phyloP scores from a whole-genome alignment of 2,888 invertebrate genomes.

The Standfussiana lucernea region DNA sequence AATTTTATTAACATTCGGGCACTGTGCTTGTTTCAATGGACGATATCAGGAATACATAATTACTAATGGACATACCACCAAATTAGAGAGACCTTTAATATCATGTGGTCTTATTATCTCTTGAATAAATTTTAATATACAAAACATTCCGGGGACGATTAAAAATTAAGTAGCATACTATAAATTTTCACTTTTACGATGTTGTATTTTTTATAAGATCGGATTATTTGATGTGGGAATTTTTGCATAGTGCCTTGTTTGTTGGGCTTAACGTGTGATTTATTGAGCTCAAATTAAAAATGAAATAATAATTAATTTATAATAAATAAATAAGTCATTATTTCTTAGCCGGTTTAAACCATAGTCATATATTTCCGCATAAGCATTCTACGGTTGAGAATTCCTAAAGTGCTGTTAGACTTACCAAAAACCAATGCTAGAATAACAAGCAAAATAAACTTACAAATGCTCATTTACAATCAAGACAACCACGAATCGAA shows the following conservation, averaged over 20 bases:
- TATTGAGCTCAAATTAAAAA: constrained; percentile 26
- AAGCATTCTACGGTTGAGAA: neutral
- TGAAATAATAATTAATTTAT: constrained; percentile 28
- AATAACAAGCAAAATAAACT: constrained; percentile 48
- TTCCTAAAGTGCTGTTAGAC: neutral
- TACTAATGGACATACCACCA: constrained; percentile 76
- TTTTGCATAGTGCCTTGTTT: constrained; percentile 57
- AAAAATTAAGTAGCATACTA: constrained; percentile 73
- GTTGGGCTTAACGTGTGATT: constrained; percentile 29
- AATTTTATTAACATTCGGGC: constrained; percentile 78
- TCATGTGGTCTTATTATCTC: constrained; percentile 68
- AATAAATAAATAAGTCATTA: neutral
- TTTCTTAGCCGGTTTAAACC: neutral
- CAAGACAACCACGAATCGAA: constrained; percentile 58
- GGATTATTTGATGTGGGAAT: constrained; percentile 41
- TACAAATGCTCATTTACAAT: constrained; percentile 61
- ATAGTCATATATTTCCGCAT: neutral
- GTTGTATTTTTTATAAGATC: constrained; percentile 51
- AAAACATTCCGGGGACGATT: constrained; percentile 68
- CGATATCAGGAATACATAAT: constrained; percentile 78
- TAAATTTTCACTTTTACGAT: constrained; percentile 70
- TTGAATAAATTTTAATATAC: constrained; percentile 69
- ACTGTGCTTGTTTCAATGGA: constrained; percentile 71
- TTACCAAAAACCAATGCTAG: constrained; percentile 18
- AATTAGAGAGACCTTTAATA: constrained; percentile 75